A percentile compares a stretch with the other conserved stretches of the same genome.
These are phyloP conservation scores for Caenorhabditis sp. DNA, from an alignment of 2,888 invertebrate genomes.

Conservation along the genomic window DNA sequence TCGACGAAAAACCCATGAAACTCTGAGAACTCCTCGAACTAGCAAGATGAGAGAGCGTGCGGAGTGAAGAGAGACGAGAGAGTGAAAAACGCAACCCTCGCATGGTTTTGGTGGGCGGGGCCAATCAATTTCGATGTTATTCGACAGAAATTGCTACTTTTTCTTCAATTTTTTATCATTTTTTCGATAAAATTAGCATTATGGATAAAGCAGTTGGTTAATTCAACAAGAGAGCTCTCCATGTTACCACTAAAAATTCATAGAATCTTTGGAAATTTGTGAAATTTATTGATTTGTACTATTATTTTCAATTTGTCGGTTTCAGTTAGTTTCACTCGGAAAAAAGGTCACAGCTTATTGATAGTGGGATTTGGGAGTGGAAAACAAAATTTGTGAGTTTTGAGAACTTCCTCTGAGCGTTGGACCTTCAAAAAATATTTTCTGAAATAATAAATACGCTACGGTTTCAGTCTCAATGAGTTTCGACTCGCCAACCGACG, in stretches of 20 bases:
- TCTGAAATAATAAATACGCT: background rate
- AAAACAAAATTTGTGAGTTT: background rate
- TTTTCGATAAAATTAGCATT: background rate
- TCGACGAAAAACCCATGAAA: constrained; percentile 1
- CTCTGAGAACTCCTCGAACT: constrained; percentile 6
- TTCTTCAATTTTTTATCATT: constrained; percentile 12
- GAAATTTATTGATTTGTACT: constrained; percentile 4
- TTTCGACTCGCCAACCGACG: constrained; percentile 48
- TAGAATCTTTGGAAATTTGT: background rate
- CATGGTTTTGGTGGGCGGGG: constrained; percentile 47
- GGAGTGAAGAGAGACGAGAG: constrained; percentile 15
- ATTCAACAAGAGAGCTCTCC: background rate
- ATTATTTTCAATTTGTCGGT: background rate
- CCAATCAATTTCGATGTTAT: constrained; percentile 58
- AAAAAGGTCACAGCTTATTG: background rate
- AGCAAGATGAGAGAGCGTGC: background rate
- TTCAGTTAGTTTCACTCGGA: background rate
- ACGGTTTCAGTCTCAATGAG: constrained; percentile 43
- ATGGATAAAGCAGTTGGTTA: background rate
- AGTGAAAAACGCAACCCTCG: constrained; percentile 48
- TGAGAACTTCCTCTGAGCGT: background rate
- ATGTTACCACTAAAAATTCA: background rate
- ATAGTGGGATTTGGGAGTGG: background rate
- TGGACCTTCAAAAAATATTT: background rate
- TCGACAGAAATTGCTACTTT: constrained; percentile 10